Evolutionary conservation across 2,797 vertebrate species (phyloP).

Genomic region (Atherinosoma microstoma): DNA sequence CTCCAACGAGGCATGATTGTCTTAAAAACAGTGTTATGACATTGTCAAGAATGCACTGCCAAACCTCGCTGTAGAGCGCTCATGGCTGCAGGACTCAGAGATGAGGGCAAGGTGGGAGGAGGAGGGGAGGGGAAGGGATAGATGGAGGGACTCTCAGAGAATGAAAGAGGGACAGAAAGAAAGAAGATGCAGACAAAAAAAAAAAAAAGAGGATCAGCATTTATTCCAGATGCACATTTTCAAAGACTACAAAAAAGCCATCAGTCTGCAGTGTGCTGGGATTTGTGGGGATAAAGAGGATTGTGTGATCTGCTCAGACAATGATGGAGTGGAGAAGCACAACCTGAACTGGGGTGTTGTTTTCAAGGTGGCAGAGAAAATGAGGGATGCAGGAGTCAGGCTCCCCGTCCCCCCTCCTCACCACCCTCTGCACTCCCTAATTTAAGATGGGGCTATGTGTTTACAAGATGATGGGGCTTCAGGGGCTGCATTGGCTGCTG

Average conservation of each 20-base stretch:
- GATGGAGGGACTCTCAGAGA: conserved; percentile 60
- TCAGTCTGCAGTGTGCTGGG: conserved; percentile 36
- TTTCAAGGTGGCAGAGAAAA: conserved; percentile 80
- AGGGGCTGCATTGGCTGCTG: conserved; percentile 63
- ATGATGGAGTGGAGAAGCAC: conserved; percentile 71
- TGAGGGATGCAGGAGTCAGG: conserved; percentile 71
- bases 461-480: conserved; percentile 52
- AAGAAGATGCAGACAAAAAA: conserved; percentile 57
- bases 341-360: conserved; percentile 72
- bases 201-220: conserved; percentile 39
- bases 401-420: conserved; percentile 13
- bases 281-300: conserved; percentile 46
- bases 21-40: conserved; percentile 70
- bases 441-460: conserved; percentile 62
- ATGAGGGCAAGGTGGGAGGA: conserved; percentile 54
- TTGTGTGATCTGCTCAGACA: conserved; percentile 61
- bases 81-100: conserved; percentile 66
- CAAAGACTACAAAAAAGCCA: conserved; percentile 20
- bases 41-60: conserved; percentile 72
- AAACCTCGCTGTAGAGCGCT: conserved; percentile 57
- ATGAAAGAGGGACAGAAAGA: conserved; percentile 49
- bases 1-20: conserved; percentile 33
- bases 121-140: conserved; percentile 13
- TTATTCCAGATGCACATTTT: conserved; percentile 27
- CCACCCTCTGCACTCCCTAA: conserved; percentile 41